Base-by-base conservation (phyloP, 2,888 invertebrate species). In the Spodoptera exigua region DNA sequence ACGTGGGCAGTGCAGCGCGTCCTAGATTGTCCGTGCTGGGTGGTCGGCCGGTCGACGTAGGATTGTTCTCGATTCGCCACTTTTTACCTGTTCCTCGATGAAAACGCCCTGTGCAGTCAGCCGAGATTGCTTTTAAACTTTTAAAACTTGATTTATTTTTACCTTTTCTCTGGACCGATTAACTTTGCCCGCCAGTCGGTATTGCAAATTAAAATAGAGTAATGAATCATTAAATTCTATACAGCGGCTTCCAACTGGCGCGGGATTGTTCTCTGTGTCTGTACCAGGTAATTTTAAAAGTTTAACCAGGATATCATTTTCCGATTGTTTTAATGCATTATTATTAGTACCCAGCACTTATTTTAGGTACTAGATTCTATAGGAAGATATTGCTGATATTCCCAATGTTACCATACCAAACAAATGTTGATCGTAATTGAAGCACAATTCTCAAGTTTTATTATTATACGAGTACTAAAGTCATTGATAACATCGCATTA, bases 31-130 rank as follows among this genome's bases (percentile, higher is more conserved):
- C 79, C 75, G 57, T 66, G 70, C 72, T 73, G 80, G 81, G 78
- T 81, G 79, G 84, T 78, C 83, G 74, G 64, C 59, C 72, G 74
- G 66, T 63, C 68, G 70, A 60, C 63, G 72, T 64, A 63, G 65
- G 60, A 79, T 82, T 81, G 80, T 84, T 80, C 78, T 77, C 78
- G 76, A 81, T 75, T 78, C 80, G 73, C 78, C 61, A 81, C 71
- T 81, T 82, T 81, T 82, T 81, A 80, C 82, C 78, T 80, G 82
- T 59, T 61, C 55, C 62, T 46, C 70, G 69, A 69, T 71, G 68
- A 72, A 79, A 78, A 71, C 62, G 55, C 58, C 54, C 67, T 57
- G 62, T 63, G 62, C 74, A 71, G 61, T 77, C 74, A 75, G 61
- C 52, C 70, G 72, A 74, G 61, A 72, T 78, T 72, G 70, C 71